These are phyloP conservation scores for Sylvietta virens DNA, from an alignment of 2,113 vertebrate species.

Conservation along the genomic window DNA sequence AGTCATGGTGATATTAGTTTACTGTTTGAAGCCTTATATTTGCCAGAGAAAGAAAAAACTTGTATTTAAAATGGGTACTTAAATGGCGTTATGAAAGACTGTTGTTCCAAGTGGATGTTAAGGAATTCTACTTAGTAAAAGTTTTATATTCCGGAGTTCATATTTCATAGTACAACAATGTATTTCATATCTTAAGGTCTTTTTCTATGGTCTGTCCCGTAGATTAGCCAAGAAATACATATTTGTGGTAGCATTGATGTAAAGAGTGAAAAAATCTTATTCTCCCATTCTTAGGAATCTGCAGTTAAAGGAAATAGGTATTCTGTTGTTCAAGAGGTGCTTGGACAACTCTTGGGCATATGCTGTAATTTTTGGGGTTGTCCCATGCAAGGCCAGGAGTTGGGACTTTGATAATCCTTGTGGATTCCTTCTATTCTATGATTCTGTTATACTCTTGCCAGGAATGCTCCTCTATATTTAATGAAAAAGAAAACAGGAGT, in stretches of 20 bases:
- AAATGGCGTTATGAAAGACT: not conserved
- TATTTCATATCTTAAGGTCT: not conserved
- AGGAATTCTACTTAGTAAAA: not conserved
- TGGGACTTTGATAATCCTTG: not conserved
- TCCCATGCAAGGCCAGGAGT: not conserved
- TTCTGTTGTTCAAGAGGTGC: not conserved
- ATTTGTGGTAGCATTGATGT: not conserved
- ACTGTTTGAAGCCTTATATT: not conserved
- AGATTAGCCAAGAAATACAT: not conserved
- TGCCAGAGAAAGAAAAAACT: not conserved
- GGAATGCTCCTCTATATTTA: not conserved
- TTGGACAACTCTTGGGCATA: not conserved
- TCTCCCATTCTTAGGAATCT: not conserved
- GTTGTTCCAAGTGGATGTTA: not conserved
- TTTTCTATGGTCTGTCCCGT: not conserved
- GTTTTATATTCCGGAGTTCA: not conserved
- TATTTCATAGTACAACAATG: not conserved
- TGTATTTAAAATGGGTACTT: not conserved
- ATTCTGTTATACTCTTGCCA: not conserved
- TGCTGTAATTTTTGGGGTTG: not conserved
- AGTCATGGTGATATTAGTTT: not conserved
- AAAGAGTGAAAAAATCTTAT: not conserved
- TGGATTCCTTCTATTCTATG: not conserved
- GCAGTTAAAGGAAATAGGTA: not conserved
- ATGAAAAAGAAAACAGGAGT: not conserved